Percentiles rank a stretch among this genome's conserved stretches.
Conservation (phyloP, 2,113 vertebrate genomes). For the Sapajus apella region DNA sequence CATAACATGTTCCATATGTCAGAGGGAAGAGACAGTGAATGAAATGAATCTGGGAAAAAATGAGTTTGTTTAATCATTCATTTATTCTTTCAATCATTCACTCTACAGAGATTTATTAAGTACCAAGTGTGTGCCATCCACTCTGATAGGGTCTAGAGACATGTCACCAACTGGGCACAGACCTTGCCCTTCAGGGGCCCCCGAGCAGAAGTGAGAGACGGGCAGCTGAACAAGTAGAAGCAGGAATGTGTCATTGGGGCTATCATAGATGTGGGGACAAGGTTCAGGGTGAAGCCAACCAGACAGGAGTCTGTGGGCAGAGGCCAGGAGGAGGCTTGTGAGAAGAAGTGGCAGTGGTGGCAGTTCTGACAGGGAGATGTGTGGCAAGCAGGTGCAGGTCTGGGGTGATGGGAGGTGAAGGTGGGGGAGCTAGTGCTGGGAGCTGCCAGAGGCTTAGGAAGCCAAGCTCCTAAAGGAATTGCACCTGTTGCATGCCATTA, state of each 20-base stretch:
- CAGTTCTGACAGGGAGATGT: not conserved
- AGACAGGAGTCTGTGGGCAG: not conserved
- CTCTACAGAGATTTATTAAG: not conserved
- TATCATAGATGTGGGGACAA: fast-evolving
- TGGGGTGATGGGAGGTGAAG: not conserved
- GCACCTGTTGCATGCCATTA: not conserved
- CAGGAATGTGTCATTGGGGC: not conserved
- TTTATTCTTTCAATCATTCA: not conserved
- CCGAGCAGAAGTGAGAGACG: not conserved
- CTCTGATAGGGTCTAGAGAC: not conserved
- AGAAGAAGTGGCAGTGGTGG: not conserved
- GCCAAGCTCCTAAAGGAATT: not conserved
- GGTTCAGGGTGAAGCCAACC: not conserved
- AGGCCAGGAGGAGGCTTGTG: not conserved
- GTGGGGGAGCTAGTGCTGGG: not conserved
- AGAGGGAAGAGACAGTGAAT: not conserved
- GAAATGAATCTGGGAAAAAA: not conserved
- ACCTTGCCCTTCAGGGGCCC: not conserved
- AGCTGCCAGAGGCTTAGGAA: not conserved
- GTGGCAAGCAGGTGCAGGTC: not conserved
- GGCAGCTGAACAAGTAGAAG: not conserved
- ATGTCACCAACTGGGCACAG: not conserved
- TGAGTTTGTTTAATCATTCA: not conserved
- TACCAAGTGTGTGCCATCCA: not conserved
- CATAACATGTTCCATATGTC: not conserved